Base-by-base conservation (phyloP, 2,797 vertebrate species). In the Uromys caudimaculatus region DNA sequence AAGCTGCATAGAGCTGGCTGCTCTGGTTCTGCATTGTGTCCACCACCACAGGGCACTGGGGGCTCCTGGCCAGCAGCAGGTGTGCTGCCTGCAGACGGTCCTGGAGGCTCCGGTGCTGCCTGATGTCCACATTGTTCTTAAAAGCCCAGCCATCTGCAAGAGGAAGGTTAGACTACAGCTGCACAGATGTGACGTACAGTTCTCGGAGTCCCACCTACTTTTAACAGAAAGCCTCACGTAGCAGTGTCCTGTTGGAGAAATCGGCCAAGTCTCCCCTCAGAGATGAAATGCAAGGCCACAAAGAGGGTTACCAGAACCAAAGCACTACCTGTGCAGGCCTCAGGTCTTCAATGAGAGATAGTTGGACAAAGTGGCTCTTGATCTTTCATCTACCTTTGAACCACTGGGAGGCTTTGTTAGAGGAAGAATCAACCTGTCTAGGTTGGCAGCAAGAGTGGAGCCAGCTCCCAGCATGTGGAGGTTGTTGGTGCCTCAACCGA, bases 111-210 rank as follows among this genome's bases (percentile, higher is more conserved):
- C 32, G 98, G 98, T 99, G 99, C 86, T 98, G 98, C 83, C 98
- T 99, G 98, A 99, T 99, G 94, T 99, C 94, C 12, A 99, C 47
- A 16, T 99, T 99, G 98, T 99, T 99, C 97, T 97, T 97, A 95
- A 99, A 99, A 96, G 99, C 99, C 99, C 99, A 99, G 90, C 98
- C 99, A 93, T 99, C 99, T 99, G 44, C 83, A 97, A 98, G 41
- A 98, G 82, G 89, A 90, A 87, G 23, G 32, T 8, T 9, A 6
- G 77, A 24, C 41, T 86, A 47, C 47, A n/a, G 32, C 29, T 47
- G 12, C 17, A 38, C 11, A 44, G 47, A 23, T 35, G 19, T 47
- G 71, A 23, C 6, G 14, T 12, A 13, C 11, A 38, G 56, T 78
- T 88, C 52, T 54, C 41, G 5, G 14, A 32, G 44, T 44, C 44